These are phyloP conservation scores for Monochamus saltuarius DNA, from an alignment of 1,140 invertebrate species.

Conservation along the genomic window DNA sequence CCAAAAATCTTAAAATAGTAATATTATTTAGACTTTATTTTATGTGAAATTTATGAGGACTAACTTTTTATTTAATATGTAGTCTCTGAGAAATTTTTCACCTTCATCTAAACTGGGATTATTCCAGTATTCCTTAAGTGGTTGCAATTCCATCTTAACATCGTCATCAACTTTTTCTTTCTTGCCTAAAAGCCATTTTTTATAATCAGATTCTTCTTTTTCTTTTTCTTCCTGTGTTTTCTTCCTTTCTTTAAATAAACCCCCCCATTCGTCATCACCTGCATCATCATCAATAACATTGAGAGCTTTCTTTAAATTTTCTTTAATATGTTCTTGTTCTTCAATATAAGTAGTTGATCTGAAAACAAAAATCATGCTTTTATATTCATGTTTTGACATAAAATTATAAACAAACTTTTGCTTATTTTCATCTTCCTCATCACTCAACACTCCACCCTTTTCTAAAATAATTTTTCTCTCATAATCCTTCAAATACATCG, in stretches of 20 bases:
- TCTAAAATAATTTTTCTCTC: slow-evolving; percentile 76
- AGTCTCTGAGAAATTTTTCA: slow-evolving; percentile 91
- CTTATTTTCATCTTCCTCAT: slow-evolving; percentile 50
- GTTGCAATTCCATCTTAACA: slow-evolving; percentile 65
- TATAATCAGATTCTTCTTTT: slow-evolving; percentile 71
- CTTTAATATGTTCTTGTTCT: slow-evolving; percentile 69
- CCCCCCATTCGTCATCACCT: slow-evolving; percentile 56
- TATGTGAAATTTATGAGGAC: slow-evolving; percentile 10
- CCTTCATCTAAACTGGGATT: slow-evolving; percentile 76
- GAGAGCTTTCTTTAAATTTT: slow-evolving; percentile 61
- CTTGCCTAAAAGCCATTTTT: slow-evolving; percentile 81
- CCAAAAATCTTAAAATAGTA: slow-evolving; percentile 46
- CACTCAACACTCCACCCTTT: slow-evolving; percentile 62
- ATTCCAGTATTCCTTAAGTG: slow-evolving; percentile 82
- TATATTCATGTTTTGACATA: slow-evolving; percentile 1
- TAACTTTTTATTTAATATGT: slow-evolving; percentile 85
- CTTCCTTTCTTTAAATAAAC: slow-evolving; percentile 60
- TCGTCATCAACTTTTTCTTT: slow-evolving; percentile 63
- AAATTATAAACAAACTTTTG: slow-evolving; percentile 6
- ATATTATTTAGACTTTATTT: neutral
- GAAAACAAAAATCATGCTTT: slow-evolving; percentile 5
- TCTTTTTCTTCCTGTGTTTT: slow-evolving; percentile 64
- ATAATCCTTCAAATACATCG: slow-evolving; percentile 76
- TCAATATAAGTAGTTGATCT: slow-evolving; percentile 63
- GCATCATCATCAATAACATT: slow-evolving; percentile 56